Evolutionary conservation across 2,797 vertebrate genomes (phyloP), one percentile per base, ranked within the genome.

Genomic region (Rhyacichthys aspro): DNA sequence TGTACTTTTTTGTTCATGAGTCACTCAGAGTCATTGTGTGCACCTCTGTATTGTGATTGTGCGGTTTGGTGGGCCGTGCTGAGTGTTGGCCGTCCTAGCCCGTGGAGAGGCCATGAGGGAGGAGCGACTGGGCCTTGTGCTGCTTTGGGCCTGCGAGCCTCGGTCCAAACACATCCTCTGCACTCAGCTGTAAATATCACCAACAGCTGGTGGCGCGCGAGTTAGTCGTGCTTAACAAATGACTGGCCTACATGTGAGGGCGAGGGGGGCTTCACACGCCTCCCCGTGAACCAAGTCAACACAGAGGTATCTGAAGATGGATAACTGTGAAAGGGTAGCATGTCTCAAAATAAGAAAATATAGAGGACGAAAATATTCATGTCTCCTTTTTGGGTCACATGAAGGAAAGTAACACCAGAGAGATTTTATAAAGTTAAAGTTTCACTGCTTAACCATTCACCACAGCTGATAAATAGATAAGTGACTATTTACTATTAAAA

Each of bases 111-210:
- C 87, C 79, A 81, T 59, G 34, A 89, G 87, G 81, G 39, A 62
- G 59, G 70, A 53, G 75, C 81, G 74, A 59, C 72, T 7, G 58
- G 73, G 70, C 71, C 82, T 70, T 59, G 68, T 32, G 67, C 70
- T 49, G 75, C 67, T 39, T 54, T 55, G 76, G 70, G 72, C 77
- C 76, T 64, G 68, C 70, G 34, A 79, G 85, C 84, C 67, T 69
- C 8, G 46, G 74, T 83, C 84, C 84, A 86, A 87, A 86, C 85
- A 77, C 84, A 72, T 86, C 70, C 74, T 84, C 82, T 74, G 87
- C 89, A 90, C 82, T 91, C 84, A 85, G 84, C 86, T 91, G 91
- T 91, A 92, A 94, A 94, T 93, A 91, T 88, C 92, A 93, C 78
- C 70, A 90, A 90, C 88, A 89, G 92, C 92, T 92, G 86, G 89